A percentile compares a stretch with the other conserved stretches of the same genome.
These are phyloP conservation scores for Sternotherus odoratus DNA, from an alignment of 2,797 vertebrate species.

Conservation along the genomic window DNA sequence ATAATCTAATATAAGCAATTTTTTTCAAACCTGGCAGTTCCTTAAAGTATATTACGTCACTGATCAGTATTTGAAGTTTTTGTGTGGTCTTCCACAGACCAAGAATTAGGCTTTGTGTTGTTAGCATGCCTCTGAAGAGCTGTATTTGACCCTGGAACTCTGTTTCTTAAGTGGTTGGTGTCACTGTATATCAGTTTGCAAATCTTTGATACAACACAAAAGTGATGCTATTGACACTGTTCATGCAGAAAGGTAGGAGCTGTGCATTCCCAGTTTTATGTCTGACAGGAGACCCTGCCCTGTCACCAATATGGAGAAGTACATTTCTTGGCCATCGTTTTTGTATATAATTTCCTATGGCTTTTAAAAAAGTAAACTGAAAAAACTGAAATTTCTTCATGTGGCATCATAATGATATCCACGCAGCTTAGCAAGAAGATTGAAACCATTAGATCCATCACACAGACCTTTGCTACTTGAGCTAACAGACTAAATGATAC, in stretches of 20 bases:
- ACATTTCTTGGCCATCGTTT: neutral
- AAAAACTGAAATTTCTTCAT: neutral
- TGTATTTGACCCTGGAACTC: conserved; percentile 4
- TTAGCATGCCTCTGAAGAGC: neutral
- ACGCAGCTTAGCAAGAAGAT: neutral
- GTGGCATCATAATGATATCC: fast-evolving
- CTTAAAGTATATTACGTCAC: neutral
- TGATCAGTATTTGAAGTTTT: neutral
- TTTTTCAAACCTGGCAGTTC: neutral
- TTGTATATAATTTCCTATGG: neutral
- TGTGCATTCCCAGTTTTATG: neutral
- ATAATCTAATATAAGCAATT: neutral
- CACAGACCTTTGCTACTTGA: conserved; percentile 40
- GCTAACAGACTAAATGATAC: neutral
- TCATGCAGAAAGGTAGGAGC: neutral
- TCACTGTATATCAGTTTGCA: neutral
- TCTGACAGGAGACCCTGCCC: neutral
- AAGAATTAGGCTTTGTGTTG: neutral
- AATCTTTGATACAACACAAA: neutral
- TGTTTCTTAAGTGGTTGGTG: neutral
- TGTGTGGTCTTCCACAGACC: conserved; percentile 24
- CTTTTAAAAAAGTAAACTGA: neutral
- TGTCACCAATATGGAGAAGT: neutral
- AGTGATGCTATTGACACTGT: fast-evolving
- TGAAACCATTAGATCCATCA: conserved; percentile 2